Conservation (phyloP, 2,797 vertebrate species). For the Megalops cyprinoides region DNA sequence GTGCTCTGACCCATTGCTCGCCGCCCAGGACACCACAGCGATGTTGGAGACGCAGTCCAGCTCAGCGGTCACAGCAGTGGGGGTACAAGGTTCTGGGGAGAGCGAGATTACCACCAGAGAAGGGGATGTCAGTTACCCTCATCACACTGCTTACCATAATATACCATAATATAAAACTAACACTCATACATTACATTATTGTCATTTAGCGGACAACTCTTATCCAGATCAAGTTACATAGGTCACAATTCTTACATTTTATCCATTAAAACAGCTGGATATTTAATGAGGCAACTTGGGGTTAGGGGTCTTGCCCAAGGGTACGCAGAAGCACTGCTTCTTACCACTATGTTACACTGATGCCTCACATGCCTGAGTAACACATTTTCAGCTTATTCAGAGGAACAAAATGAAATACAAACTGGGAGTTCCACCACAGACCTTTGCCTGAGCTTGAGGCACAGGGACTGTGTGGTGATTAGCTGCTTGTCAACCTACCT, state of each 20-base stretch:
- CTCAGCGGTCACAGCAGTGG: conserved; percentile 57
- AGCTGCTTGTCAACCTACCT: conserved; percentile 61
- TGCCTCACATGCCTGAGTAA: neutral
- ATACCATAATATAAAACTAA: too few species aligned
- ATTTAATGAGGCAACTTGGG: too few species aligned
- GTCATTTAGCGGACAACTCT: too few species aligned
- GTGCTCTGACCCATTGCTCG: conserved; percentile 59
- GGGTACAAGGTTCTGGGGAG: conserved; percentile 71
- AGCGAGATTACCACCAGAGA: neutral
- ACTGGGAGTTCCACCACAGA: too few species aligned
- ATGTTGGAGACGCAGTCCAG: conserved; percentile 74
- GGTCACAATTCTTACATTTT: too few species aligned
- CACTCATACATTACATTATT: too few species aligned
- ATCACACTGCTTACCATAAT: neutral
- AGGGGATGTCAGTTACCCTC: neutral
- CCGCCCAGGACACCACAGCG: conserved; percentile 66
- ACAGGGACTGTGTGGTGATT: neutral
- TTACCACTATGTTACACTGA: too few species aligned
- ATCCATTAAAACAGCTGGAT: too few species aligned
- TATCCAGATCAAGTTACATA: too few species aligned
- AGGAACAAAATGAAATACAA: too few species aligned
- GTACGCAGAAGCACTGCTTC: too few species aligned
- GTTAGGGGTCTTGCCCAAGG: too few species aligned
- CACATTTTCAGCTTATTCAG: neutral
- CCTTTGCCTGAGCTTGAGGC: neutral